Evolutionary conservation across 2,888 invertebrate genomes (phyloP).

Genomic region (Macroteleia sp.): DNA sequence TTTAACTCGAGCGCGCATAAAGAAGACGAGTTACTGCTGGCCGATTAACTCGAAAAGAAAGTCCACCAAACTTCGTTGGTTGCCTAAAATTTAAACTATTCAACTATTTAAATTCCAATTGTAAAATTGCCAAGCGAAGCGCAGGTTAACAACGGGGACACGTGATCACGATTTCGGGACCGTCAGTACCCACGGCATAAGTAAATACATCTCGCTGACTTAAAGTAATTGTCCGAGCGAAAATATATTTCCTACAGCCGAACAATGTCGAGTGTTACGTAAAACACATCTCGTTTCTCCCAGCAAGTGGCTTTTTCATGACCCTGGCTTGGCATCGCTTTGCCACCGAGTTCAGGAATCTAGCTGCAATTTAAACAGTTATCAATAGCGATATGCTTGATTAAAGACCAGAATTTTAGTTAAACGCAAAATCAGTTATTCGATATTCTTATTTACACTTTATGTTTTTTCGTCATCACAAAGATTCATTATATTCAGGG

Average conservation of each 20-base stretch:
- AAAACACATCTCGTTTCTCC: constrained; percentile 10
- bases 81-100: constrained; percentile 45
- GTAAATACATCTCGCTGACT: too few species aligned
- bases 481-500: too few species aligned
- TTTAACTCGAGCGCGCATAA: background rate
- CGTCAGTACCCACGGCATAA: too few species aligned
- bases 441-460: too few species aligned
- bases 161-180: too few species aligned
- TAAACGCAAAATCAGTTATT: too few species aligned
- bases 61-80: constrained; percentile 27
- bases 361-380: too few species aligned
- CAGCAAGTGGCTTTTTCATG: background rate
- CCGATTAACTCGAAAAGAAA: constrained; percentile 35
- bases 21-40: constrained; percentile 1
- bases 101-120: constrained; percentile 30
- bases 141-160: too few species aligned
- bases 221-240: constrained; percentile 10
- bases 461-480: too few species aligned
- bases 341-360: too few species aligned
- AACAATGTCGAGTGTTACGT: constrained; percentile 7
- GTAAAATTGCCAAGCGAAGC: constrained; percentile 26
- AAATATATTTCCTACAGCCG: background rate
- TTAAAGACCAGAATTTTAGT: too few species aligned
- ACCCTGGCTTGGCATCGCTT: background rate
- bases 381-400: too few species aligned